Evolutionary conservation across 2,888 invertebrate species (phyloP), one percentile per base, ranked within the genome.

Genomic region (Drosophila monieri): DNA sequence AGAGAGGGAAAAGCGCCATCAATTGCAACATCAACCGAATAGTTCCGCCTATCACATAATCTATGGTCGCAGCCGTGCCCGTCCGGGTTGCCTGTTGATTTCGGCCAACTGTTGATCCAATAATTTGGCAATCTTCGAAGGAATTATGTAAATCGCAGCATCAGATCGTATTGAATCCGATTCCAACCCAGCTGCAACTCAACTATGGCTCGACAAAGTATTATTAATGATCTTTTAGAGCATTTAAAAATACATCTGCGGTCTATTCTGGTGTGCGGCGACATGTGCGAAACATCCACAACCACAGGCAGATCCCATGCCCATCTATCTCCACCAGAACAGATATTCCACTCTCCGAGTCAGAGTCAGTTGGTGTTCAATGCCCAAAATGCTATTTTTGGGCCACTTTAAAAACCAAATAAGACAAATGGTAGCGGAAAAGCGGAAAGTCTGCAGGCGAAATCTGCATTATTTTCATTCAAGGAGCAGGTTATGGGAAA

Each of bases 141-240:
- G 37, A 30, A 68, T 70, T 70, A 62, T 71, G 49, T 70, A 70
- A 64, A 41, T 32, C 12, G 14, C n/a, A 32, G 18, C 39, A 57
- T 12, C 23, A 9, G 32, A 59, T 14, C 12, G 47, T 23, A 57
- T 37, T 35, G 41, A 30, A 49, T 48, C n/a, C 23, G 35, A 32
- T 66, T 14, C 35, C 47, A 6, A 14, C 61, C 61, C 69, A 71
- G 69, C 62, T 70, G 70, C 70, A 70, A 30, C 48, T 56, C 62
- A 56, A 71, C 46, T 55, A 73, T 61, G 65, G 46, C 76, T 55
- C 71, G 55, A 74, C 81, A 73, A 79, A 83, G 76, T 83, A 76
- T 85, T 84, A 81, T 85, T 85, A 85, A 81, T 85, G 80, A 72
- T 80, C 84, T 84, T 80, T 80, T 71, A 25, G 56, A 76, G 72